These are phyloP conservation scores for Urocynchramus pylzowi DNA, from an alignment of 2,113 vertebrate genomes.

Conservation along the genomic window DNA sequence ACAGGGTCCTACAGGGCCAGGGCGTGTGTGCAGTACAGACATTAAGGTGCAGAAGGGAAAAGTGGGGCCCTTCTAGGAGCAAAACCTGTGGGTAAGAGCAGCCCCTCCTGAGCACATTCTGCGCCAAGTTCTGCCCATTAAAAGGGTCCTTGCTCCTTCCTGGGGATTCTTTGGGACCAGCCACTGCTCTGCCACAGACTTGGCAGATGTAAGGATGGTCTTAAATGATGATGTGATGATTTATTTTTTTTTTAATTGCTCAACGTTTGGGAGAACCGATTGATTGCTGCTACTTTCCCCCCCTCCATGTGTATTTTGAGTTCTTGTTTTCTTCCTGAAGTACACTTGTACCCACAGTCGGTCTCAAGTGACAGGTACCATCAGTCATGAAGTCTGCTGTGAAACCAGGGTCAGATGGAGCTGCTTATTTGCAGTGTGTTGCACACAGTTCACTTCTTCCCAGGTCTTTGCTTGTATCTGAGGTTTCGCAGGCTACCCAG, in stretches of 20 bases:
- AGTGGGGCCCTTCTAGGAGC: too few relatives aligned
- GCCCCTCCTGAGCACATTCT: not conserved
- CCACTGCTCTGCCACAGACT: not conserved
- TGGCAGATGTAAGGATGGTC: not conserved
- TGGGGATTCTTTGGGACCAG: not conserved
- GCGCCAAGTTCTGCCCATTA: rapidly evolving
- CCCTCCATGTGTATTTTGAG: not conserved
- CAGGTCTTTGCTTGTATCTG: not conserved
- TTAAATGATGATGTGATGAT: not conserved
- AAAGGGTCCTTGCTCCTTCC: not conserved
- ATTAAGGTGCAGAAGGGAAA: not conserved
- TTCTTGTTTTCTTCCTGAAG: not conserved
- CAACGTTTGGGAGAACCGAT: not conserved
- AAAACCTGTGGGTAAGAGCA: not conserved
- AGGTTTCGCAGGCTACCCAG: not conserved
- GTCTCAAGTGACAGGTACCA: not conserved
- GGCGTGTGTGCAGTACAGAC: not conserved
- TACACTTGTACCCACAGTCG: not conserved
- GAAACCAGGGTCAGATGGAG: not conserved
- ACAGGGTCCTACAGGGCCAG: not conserved
- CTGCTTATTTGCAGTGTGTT: not conserved
- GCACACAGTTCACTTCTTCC: not conserved
- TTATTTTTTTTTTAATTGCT: not conserved
- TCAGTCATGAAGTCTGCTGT: not conserved
- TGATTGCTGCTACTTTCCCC: not conserved